phyloP scores from a whole-genome alignment of 2,113 vertebrate species.

The Platycercus adscitus region DNA sequence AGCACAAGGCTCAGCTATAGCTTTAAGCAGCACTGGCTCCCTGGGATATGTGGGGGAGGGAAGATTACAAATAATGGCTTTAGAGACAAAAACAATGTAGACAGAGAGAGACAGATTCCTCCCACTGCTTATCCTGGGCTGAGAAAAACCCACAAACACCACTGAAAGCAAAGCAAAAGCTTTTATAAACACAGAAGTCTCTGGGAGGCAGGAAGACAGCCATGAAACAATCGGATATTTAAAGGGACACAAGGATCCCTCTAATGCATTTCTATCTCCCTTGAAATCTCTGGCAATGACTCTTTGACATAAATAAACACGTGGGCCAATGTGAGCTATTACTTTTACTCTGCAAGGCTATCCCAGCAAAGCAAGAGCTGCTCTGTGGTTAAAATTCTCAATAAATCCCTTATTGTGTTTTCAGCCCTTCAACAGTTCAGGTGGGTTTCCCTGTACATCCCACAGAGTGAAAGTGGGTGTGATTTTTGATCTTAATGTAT shows the following conservation, averaged over 20 bases:
- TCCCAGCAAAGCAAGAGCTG: background rate
- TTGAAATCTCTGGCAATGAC: background rate
- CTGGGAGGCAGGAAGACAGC: background rate
- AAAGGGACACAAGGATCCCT: background rate
- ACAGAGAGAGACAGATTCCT: background rate
- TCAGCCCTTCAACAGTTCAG: background rate
- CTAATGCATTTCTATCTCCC: background rate
- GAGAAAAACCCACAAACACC: background rate
- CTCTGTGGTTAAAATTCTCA: background rate
- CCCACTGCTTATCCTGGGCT: background rate
- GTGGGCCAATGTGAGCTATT: background rate
- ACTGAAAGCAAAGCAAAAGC: background rate
- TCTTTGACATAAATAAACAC: background rate
- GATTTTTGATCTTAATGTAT: background rate
- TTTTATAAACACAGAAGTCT: background rate
- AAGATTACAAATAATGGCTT: conserved; percentile 27
- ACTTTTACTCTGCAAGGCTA: background rate
- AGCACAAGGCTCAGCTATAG: background rate
- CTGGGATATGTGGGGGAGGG: background rate
- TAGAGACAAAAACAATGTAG: conserved; percentile 2
- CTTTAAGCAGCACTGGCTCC: background rate
- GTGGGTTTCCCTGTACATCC: background rate
- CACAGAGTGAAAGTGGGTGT: background rate
- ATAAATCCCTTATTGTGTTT: background rate
- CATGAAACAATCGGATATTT: background rate